These are phyloP conservation scores for Hedya salicella DNA, from an alignment of 2,888 invertebrate species.

Conservation along the genomic window DNA sequence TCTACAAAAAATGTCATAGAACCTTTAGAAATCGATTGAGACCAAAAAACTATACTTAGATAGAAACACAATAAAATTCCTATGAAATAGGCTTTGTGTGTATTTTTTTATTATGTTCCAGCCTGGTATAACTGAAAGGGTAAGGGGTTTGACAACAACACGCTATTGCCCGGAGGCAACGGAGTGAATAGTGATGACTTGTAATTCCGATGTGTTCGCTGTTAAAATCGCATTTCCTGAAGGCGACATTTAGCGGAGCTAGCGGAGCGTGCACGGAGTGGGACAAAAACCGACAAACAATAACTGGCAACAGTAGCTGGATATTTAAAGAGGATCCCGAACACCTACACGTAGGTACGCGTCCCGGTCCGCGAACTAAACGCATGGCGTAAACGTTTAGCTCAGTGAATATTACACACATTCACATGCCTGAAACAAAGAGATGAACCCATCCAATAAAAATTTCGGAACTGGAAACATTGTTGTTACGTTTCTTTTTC, in stretches of 20 bases:
- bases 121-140: conserved; percentile 70
- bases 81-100: conserved; percentile 57
- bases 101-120: conserved; percentile 62
- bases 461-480: conserved; percentile 29
- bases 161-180: conserved; percentile 79
- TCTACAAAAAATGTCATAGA: conserved; percentile 38
- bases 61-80: conserved; percentile 45
- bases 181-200: conserved; percentile 78
- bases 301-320: conserved; percentile 59
- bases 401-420: conserved; percentile 36
- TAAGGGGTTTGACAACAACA: conserved; percentile 74
- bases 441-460: neutral
- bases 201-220: conserved; percentile 82
- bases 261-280: conserved; percentile 66
- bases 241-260: conserved; percentile 72
- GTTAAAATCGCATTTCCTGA: conserved; percentile 84
- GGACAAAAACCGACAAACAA: conserved; percentile 76
- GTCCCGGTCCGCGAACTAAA: conserved; percentile 24
- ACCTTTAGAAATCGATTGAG: conserved; percentile 38
- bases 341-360: conserved; percentile 64
- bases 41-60: conserved; percentile 36
- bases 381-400: conserved; percentile 33
- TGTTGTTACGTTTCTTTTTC: neutral
- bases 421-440: conserved; percentile 8
- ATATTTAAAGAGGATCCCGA: conserved; percentile 77